Conservation (phyloP, 2,113 vertebrate genomes). For the Callaeas wilsoni region DNA sequence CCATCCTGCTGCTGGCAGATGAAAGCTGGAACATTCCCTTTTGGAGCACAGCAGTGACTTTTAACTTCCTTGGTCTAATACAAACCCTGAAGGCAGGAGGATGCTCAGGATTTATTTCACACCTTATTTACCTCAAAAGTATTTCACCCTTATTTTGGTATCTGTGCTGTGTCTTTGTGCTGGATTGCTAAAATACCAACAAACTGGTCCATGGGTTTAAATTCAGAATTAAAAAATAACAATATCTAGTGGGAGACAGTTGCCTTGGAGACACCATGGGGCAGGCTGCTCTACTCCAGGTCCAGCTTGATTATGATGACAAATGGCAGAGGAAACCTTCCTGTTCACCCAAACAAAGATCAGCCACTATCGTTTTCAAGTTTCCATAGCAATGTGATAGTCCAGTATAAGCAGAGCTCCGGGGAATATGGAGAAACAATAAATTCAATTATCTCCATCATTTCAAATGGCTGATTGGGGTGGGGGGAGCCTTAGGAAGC, state of each 20-base stretch:
- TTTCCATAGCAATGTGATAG: slow-evolving; percentile 49
- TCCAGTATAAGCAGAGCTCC: slow-evolving; percentile 9
- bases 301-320: not conserved
- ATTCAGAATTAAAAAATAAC: not conserved
- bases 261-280: not conserved
- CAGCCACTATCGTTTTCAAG: not conserved
- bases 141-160: not conserved
- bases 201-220: not conserved
- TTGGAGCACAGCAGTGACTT: not conserved
- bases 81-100: not conserved
- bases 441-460: slow-evolving; percentile 72
- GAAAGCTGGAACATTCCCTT: not conserved
- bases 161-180: not conserved
- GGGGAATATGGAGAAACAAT: slow-evolving; percentile 16
- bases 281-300: not conserved
- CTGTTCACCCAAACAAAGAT: slow-evolving; percentile 25
- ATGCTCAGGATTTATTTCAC: not conserved
- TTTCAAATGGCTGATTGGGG: slow-evolving; percentile 63
- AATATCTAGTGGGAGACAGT: not conserved
- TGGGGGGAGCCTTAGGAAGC: slow-evolving; percentile 40
- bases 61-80: not conserved
- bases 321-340: slow-evolving; percentile 2
- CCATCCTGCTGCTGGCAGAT: not conserved
- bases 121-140: not conserved
- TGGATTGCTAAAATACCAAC: not conserved